Conservation (phyloP, 2,888 invertebrate genomes). For the Prosopocoilus inquinatus region DNA sequence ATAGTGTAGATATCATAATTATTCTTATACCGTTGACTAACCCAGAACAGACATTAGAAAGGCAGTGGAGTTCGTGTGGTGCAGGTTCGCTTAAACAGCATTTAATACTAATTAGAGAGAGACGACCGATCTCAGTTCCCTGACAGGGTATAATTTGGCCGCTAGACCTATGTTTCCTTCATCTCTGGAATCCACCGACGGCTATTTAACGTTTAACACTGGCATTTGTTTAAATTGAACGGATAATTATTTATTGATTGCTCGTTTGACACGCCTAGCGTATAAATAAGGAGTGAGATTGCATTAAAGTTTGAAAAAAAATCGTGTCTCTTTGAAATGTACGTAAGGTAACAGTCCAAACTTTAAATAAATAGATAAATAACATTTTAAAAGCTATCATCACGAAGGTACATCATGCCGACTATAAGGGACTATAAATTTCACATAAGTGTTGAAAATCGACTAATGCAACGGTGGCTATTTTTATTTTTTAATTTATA, state of each 20-base stretch:
- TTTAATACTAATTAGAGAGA: conserved; percentile 37
- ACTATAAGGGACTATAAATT: no score
- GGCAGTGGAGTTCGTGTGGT: conserved; percentile 27
- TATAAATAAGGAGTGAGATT: conserved; percentile 27
- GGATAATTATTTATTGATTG: conserved; percentile 35
- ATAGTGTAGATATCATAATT: conserved; percentile 23
- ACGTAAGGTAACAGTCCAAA: neutral
- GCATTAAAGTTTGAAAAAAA: neutral
- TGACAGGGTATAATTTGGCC: conserved; percentile 39
- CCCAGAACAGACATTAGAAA: conserved; percentile 28
- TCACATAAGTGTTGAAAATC: no score
- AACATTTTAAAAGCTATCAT: no score
- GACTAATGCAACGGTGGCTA: no score
- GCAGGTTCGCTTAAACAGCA: conserved; percentile 28
- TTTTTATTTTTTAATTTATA: no score
- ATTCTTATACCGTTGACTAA: conserved; percentile 29
- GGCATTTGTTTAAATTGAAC: conserved; percentile 33
- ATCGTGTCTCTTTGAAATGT: neutral
- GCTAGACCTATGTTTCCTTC: conserved; percentile 29
- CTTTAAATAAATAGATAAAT: no score
- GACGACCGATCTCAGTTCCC: conserved; percentile 23
- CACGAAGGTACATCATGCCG: no score
- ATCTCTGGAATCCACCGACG: conserved; percentile 33
- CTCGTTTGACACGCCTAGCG: conserved; percentile 29
- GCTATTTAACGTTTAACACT: conserved; percentile 35